Percentiles rank a stretch among this genome's conserved stretches.
Evolutionary conservation across 2,797 vertebrate genomes (phyloP).

Genomic region (Anableps anableps): DNA sequence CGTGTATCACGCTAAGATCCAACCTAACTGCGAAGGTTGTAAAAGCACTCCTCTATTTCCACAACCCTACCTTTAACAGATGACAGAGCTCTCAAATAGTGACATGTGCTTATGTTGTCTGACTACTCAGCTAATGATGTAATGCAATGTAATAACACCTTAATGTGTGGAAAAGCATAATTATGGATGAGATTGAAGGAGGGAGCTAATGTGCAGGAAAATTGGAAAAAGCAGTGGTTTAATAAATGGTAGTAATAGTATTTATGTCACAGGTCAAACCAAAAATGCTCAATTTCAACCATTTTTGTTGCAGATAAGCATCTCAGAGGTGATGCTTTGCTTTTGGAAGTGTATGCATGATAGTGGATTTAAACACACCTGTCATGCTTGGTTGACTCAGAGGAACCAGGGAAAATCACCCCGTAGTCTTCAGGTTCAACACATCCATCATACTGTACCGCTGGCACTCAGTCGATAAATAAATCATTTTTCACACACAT

Average conservation of each 20-base stretch:
- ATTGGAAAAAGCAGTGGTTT: slow-evolving; percentile 10
- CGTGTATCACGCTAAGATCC: slow-evolving; percentile 2
- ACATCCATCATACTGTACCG: slow-evolving; percentile 9
- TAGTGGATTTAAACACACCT: slow-evolving; percentile 41
- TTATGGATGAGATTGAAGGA: slow-evolving; percentile 20
- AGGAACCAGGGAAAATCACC: slow-evolving; percentile 42
- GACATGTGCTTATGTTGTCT: not conserved
- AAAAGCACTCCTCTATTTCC: not conserved
- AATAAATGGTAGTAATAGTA: not conserved
- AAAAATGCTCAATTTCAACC: slow-evolving; percentile 6
- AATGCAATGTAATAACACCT: slow-evolving; percentile 27
- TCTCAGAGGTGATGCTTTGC: slow-evolving; percentile 4
- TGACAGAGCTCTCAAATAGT: slow-evolving; percentile 2
- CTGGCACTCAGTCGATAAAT: slow-evolving; percentile 44
- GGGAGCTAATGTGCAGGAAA: not conserved
- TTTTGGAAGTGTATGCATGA: not conserved
- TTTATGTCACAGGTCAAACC: not conserved
- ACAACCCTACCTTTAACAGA: not conserved
- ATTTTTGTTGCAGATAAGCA: not conserved
- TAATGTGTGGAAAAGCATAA: slow-evolving; percentile 30
- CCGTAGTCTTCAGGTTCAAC: slow-evolving; percentile 18
- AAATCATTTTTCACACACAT: slow-evolving; percentile 45
- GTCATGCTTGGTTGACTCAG: slow-evolving; percentile 26
- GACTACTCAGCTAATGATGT: slow-evolving; percentile 20
- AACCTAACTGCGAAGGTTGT: not conserved